Conservation (phyloP, 2,113 vertebrate species). For the Ramphastos sulfuratus region DNA sequence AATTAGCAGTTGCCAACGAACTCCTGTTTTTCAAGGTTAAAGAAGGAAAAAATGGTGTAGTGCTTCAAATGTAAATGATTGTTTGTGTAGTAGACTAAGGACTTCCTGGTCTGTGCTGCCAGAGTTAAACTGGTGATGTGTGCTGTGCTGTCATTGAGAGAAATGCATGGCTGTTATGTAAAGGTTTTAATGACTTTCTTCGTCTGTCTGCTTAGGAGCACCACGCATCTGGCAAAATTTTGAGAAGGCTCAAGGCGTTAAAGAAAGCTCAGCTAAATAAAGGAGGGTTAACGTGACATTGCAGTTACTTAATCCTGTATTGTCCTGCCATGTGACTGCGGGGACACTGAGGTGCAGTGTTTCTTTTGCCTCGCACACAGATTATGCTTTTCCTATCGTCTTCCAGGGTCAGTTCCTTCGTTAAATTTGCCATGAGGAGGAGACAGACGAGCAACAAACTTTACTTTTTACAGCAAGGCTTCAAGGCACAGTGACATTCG, state of each 20-base stretch:
- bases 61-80: not conserved
- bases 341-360: slow-evolving; percentile 50
- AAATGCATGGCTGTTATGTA: not conserved
- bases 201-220: slow-evolving; percentile 67
- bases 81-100: not conserved
- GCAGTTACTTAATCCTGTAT: slow-evolving; percentile 71
- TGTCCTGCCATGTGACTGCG: slow-evolving; percentile 64
- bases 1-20: not conserved
- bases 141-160: not conserved
- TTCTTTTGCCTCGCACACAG: slow-evolving; percentile 23
- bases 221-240: slow-evolving; percentile 58
- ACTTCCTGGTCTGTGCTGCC: not conserved
- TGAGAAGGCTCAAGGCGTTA: slow-evolving; percentile 71
- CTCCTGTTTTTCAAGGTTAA: not conserved
- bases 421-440: slow-evolving; percentile 2
- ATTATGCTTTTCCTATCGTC: not conserved
- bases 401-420: not conserved
- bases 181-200: slow-evolving; percentile 61
- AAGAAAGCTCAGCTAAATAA: slow-evolving; percentile 75
- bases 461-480: not conserved
- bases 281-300: slow-evolving; percentile 74
- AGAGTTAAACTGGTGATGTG: not conserved
- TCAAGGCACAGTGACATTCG: not conserved
- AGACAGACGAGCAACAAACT: not conserved
- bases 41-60: not conserved